These are phyloP conservation scores for Steinernema carpocapsae DNA, from an alignment of 2,888 invertebrate species.

Conservation along the genomic window DNA sequence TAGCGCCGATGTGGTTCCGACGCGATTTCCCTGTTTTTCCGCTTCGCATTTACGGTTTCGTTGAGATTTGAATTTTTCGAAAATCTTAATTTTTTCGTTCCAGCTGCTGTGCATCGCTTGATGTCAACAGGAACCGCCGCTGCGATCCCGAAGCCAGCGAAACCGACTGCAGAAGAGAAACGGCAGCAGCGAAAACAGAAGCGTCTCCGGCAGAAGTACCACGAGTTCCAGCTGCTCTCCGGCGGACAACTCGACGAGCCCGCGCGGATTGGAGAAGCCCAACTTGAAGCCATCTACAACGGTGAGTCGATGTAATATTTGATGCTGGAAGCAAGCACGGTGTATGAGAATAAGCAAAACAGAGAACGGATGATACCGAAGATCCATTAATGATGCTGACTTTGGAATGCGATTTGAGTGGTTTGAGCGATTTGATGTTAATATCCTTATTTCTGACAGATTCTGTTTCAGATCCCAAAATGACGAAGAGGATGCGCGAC, in stretches of 20 bases:
- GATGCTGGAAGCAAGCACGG: background rate
- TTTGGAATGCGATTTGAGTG: no score
- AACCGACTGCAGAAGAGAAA: background rate
- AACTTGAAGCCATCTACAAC: background rate
- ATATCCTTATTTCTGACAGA: background rate
- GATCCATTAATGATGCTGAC: no score
- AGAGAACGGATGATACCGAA: no score
- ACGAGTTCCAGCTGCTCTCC: slow-evolving; percentile 20
- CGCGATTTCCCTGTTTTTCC: no score
- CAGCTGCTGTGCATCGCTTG: no score
- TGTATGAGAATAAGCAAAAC: no score
- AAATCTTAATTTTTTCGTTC: no score
- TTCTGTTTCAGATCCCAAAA: background rate
- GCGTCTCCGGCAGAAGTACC: slow-evolving; percentile 5
- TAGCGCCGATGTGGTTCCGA: no score
- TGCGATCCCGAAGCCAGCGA: no score
- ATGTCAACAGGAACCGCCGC: no score
- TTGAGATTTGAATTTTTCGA: no score
- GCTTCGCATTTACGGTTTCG: no score
- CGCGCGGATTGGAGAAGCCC: background rate
- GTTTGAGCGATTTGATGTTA: background rate
- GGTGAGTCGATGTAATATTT: background rate
- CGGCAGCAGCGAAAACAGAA: background rate
- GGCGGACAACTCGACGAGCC: background rate
- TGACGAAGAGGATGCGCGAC: slow-evolving; percentile 18